Evolutionary conservation across 1,140 invertebrate species (phyloP), one percentile per base, ranked within the genome.

Genomic region (Drosophila trapezifrons): DNA sequence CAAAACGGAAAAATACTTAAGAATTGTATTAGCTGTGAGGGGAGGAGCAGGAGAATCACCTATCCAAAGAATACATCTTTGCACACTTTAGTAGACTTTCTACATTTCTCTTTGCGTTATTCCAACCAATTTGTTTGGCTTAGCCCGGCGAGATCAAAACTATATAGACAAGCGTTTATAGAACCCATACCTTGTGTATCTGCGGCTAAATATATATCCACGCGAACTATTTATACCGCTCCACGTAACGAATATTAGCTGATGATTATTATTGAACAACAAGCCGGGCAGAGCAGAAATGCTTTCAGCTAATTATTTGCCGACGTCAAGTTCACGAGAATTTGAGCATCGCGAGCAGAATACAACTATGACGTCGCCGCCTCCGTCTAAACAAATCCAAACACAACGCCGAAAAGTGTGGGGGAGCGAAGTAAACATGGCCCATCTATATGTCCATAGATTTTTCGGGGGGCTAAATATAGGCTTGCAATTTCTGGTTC

Each of bases 301-400:
- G 67, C 40, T 73, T 85, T 83, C 74, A 76, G 62, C 56, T 89
- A 86, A 79, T 86, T 83, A 86, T 76, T 72, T 42, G 81, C 59
- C 80, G 73, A 87, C 84, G 84, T 76, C 80, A 89, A 87, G 73
- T 84, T 89, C 82, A 82, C 27, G 78, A 81, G 84, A 65, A 84
- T 78, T 73, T 43, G 59, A 32, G 38, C 40, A 25, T 40, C 32
- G 51, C 25, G 51, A 55, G 65, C 25, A 64, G 59, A 76, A 69
- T 40, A 74, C 58, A 81, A 76, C 74, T 67, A 87, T 87, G 84
- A 86, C 83, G 83, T 86, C 57, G 74, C 37, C 57, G 74, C 37
- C 38, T 7, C 17, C 35, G 37, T 54, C 72, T 58, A 60, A 67
- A 64, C 65, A 78, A 78, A 78, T 67, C 62, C 46, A 57, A 78